These are phyloP conservation scores for Geodia barretti DNA, from an alignment of 37 sponge, comb jelly and placozoan species.

Conservation along the genomic window DNA sequence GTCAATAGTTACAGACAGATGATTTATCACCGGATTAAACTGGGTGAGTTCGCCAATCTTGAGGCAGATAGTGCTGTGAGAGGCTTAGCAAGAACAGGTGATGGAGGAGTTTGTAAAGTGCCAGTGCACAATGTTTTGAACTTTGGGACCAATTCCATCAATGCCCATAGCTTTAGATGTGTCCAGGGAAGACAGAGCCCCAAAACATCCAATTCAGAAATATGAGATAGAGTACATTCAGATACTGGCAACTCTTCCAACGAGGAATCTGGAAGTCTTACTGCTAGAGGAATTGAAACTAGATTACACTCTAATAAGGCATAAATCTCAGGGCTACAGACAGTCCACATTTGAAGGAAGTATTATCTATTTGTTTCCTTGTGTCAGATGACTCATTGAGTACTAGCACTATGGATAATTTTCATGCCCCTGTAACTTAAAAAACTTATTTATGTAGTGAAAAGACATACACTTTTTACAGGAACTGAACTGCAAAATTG, in stretches of 20 bases:
- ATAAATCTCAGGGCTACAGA: no score
- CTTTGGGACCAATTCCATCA: background rate
- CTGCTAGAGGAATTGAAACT: no score
- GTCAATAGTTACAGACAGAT: background rate
- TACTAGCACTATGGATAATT: no score
- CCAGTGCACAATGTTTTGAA: background rate
- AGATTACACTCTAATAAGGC: no score
- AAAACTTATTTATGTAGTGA: background rate
- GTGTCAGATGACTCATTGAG: no score
- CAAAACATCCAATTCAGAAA: no score
- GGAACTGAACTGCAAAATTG: background rate
- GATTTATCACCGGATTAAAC: background rate
- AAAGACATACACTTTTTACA: background rate
- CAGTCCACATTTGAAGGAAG: no score
- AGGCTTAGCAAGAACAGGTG: background rate
- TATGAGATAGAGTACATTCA: no score
- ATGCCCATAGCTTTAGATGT: background rate
- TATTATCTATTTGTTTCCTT: no score
- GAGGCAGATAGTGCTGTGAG: background rate
- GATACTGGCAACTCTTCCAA: no score
- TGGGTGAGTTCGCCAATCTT: background rate
- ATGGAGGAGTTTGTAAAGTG: background rate
- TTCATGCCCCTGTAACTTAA: no score
- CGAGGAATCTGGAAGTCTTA: no score
- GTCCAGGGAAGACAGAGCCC: background rate